These are phyloP conservation scores for Hypanus sabinus DNA, from an alignment of 2,113 vertebrate species.

Conservation along the genomic window DNA sequence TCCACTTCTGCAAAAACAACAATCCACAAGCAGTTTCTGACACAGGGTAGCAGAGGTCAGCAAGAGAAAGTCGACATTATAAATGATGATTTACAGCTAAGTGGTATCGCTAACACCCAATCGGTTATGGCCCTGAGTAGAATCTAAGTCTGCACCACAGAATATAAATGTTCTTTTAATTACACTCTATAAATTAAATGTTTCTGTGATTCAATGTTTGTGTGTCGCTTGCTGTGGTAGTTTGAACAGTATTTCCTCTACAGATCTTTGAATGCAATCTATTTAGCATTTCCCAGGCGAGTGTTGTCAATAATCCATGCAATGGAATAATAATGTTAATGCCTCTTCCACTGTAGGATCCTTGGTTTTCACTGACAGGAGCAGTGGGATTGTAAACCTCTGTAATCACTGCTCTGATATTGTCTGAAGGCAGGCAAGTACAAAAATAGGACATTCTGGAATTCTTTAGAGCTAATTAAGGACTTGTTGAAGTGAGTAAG, in stretches of 20 bases:
- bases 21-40: not conserved
- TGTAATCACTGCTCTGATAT: slow-evolving; percentile 55
- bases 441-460: too few species aligned
- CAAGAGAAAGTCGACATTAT: too few species aligned
- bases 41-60: not conserved
- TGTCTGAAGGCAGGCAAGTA: slow-evolving; percentile 53
- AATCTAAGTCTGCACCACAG: not conserved
- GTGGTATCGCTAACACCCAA: not conserved
- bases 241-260: slow-evolving; percentile 50
- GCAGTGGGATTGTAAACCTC: slow-evolving; percentile 54
- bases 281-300: slow-evolving; percentile 55
- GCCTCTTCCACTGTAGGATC: slow-evolving; percentile 54
- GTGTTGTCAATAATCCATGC: slow-evolving; percentile 60
- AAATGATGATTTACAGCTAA: not conserved
- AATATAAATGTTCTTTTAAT: not conserved
- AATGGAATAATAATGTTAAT: slow-evolving; percentile 56
- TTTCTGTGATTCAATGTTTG: not conserved
- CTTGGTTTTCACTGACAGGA: slow-evolving; percentile 58
- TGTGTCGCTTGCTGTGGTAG: not conserved
- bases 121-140: not conserved
- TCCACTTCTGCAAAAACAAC: not conserved
- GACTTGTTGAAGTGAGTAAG: too few species aligned
- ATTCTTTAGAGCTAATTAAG: too few species aligned
- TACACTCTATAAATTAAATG: not conserved
- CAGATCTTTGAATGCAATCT: slow-evolving; percentile 57